Conservation (phyloP, 2,888 invertebrate genomes). For the Plebejus argus region DNA sequence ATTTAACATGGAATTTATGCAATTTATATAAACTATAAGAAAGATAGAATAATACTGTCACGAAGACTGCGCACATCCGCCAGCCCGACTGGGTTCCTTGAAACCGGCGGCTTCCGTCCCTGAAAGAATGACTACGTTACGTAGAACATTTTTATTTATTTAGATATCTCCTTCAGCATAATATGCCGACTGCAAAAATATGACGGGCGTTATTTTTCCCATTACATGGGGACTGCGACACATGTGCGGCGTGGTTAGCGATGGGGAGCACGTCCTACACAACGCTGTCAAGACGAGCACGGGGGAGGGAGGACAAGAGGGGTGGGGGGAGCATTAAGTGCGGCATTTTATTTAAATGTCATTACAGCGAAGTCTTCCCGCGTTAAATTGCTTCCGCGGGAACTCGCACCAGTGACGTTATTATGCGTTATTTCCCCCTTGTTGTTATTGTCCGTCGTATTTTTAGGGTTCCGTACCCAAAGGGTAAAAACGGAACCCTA, state of each 20-base stretch:
- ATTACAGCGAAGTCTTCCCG: background rate
- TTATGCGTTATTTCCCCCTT: background rate
- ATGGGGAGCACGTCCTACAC: slow-evolving; percentile 18
- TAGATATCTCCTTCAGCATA: background rate
- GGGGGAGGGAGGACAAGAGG: background rate
- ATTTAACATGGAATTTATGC: too few relatives aligned
- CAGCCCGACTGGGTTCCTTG: too few relatives aligned
- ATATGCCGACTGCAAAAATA: background rate
- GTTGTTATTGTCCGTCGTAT: background rate
- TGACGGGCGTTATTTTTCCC: background rate
- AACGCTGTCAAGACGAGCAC: background rate
- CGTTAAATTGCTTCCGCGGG: slow-evolving; percentile 5
- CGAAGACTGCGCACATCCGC: too few relatives aligned
- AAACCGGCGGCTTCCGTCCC: too few relatives aligned
- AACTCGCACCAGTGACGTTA: background rate
- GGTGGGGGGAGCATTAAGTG: background rate
- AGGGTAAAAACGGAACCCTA: too few relatives aligned
- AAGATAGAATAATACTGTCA: too few relatives aligned
- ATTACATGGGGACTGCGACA: slow-evolving; percentile 3
- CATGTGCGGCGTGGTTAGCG: background rate
- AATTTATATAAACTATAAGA: too few relatives aligned
- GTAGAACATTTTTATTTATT: background rate
- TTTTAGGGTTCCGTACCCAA: too few relatives aligned
- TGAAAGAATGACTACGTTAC: background rate
- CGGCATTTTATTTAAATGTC: slow-evolving; percentile 23